Conservation (phyloP, 1,140 invertebrate genomes). For the Papilio aristodemus region DNA sequence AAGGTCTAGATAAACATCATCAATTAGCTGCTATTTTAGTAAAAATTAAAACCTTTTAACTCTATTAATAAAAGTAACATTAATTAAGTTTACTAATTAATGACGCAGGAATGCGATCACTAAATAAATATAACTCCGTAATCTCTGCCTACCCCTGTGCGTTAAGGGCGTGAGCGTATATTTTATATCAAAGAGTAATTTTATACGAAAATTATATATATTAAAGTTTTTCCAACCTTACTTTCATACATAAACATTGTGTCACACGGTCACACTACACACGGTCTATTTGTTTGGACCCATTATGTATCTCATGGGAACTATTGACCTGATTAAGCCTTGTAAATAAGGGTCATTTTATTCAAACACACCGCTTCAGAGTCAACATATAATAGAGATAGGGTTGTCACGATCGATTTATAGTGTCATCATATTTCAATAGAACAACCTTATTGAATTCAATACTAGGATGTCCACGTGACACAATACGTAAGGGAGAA, state of each 20-base stretch:
- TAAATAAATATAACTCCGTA: no score
- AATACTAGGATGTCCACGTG: background rate
- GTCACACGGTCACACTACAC: background rate
- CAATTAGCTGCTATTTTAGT: no score
- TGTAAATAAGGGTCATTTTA: conserved; percentile 19
- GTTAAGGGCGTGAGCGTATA: no score
- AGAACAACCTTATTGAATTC: background rate
- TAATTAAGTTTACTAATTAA: no score
- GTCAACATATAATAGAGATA: conserved; percentile 1
- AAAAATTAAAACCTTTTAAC: no score
- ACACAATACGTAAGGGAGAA: conserved; percentile 1
- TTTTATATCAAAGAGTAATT: no score
- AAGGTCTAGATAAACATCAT: no score
- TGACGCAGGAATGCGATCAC: no score
- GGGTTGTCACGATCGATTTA: background rate
- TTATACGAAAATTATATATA: no score
- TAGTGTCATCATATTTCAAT: background rate
- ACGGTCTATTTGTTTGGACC: conserved; percentile 4
- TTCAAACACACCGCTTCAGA: background rate
- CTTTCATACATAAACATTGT: background rate
- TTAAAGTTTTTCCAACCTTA: background rate
- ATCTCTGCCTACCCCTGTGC: no score
- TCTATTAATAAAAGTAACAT: no score
- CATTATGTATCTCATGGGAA: conserved; percentile 19
- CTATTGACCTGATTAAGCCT: conserved; percentile 22